Base-by-base conservation (phyloP, 2,888 invertebrate species). In the Steromphala cineraria region DNA sequence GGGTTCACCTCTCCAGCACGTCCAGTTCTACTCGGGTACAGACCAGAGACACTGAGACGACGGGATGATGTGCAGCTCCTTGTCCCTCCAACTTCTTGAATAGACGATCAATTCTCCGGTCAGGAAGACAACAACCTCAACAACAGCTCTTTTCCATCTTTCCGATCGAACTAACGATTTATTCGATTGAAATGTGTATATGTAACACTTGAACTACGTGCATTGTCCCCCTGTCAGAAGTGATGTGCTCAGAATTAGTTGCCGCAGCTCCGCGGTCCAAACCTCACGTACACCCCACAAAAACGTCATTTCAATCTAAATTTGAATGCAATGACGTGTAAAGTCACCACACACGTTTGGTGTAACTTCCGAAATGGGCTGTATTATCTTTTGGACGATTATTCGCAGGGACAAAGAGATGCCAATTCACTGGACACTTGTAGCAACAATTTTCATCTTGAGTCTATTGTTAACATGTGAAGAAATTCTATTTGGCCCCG, bases 271-370 rank as follows among this genome's bases (percentile, higher is more conserved):
- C 10, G 36, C 17, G 40, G 10, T 2, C 19, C 40, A 36, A 71
- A 71, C 36, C 71, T 71, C 71, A 71, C 71, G 71, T 71, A 71
- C 71, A 36, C 28, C 71, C 36, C 71, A 71, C 71, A 71, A 71
- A 71, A 71, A 71, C 71, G 71, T 71, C 71, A 71, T 71, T 71
- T 71, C 71, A 71, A 71, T 71, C 71, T 71, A 36, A 71, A 71
- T 71, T 19, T 71, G 40, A 71, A 71, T 31, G 71, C 71, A 36
- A n/a, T 71, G 71, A 71, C 71, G 71, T 71, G 71, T 31, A 31
- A 71, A 71, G 71, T 40, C 71, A 71, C 28, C 40, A 40, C 71
- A 31, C 71, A 40, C 71, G 71, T 36, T 71, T 40, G 40, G 71
- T 71, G 71, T 71, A 71, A 71, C 71, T 36, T 71, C 40, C 36